phyloP scores from a whole-genome alignment of 2,888 invertebrate genomes.

The Entomobrya proxima region DNA sequence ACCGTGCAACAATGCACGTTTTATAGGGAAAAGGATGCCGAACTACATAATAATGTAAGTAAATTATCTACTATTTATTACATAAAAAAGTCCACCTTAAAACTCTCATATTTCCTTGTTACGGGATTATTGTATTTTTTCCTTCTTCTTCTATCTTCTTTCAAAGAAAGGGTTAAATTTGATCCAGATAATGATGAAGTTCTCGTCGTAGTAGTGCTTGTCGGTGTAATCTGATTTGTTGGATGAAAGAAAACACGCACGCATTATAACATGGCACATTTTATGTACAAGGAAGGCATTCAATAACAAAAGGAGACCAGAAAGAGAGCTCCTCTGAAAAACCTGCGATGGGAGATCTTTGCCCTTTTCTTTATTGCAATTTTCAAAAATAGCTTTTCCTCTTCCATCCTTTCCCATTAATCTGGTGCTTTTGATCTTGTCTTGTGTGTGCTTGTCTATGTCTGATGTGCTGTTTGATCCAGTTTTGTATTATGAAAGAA shows the following conservation, averaged over 20 bases:
- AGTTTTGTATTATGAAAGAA: too few species aligned
- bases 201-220: too few species aligned
- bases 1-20: too few species aligned
- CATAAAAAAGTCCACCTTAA: neutral
- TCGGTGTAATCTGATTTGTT: constrained; percentile 3
- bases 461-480: too few species aligned
- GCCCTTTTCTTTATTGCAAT: constrained; percentile 38
- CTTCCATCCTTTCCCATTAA: neutral
- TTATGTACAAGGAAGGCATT: neutral
- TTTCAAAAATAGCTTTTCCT: constrained; percentile 30
- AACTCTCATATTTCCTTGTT: neutral
- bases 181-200: neutral
- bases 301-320: neutral
- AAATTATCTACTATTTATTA: neutral
- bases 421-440: constrained; percentile 24
- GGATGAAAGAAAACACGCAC: constrained; percentile 9
- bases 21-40: neutral
- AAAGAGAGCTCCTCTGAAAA: neutral
- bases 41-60: neutral
- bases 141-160: neutral
- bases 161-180: too few species aligned
- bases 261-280: neutral
- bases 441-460: neutral
- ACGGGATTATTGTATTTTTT: constrained; percentile 3
- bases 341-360: constrained; percentile 23